These are phyloP conservation scores for Loxodonta africana DNA, from an alignment of 2,113 vertebrate genomes.

Conservation along the genomic window DNA sequence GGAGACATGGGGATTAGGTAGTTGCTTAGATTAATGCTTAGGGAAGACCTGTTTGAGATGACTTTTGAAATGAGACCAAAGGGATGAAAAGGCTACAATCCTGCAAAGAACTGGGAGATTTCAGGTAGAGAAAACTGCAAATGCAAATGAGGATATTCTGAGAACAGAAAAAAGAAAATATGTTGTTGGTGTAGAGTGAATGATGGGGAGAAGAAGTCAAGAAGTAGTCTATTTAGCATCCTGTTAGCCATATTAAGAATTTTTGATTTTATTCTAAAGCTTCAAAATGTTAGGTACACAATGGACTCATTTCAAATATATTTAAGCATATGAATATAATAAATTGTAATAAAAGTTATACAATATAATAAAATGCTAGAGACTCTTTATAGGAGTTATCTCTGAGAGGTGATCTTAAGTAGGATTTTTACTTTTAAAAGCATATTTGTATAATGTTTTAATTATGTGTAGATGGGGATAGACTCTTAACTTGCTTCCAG, in stretches of 20 bases:
- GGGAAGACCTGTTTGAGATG: not conserved
- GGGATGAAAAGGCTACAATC: not conserved
- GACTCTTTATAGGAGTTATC: not conserved
- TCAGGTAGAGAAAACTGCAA: not conserved
- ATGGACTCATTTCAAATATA: not conserved
- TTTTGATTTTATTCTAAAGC: not conserved
- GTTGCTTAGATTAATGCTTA: not conserved
- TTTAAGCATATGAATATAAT: not conserved
- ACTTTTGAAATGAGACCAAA: not conserved
- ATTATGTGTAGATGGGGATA: not conserved
- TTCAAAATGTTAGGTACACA: not conserved
- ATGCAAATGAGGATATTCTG: not conserved
- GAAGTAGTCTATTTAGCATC: not conserved
- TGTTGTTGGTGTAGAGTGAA: not conserved
- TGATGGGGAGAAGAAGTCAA: not conserved
- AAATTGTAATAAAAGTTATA: not conserved
- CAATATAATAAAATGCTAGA: not conserved
- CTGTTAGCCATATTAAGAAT: not conserved
- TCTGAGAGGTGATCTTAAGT: not conserved
- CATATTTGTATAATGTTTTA: not conserved
- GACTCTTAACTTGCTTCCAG: not conserved
- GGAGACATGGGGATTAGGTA: not conserved
- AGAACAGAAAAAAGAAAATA: not conserved
- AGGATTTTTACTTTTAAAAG: slow-evolving; percentile 7
- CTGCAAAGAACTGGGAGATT: not conserved